Evolutionary conservation across 1,140 invertebrate genomes (phyloP).

Genomic region (Sminthurides bifidus): DNA sequence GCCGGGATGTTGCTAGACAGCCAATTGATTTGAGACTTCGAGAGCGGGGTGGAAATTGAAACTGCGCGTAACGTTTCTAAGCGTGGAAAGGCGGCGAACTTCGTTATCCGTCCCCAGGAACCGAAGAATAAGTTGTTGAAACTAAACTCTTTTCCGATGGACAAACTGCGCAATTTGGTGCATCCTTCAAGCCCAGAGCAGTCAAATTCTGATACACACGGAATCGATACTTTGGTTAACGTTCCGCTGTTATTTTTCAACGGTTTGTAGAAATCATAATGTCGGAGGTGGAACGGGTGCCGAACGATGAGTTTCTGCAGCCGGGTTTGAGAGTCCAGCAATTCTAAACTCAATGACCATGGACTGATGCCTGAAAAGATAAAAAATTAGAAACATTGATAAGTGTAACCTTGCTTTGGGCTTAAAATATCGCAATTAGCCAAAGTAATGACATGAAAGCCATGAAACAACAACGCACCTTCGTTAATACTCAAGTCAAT

Average conservation of each 20-base stretch:
- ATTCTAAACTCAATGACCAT: not conserved
- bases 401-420: no score
- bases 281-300: not conserved
- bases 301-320: not conserved
- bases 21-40: not conserved
- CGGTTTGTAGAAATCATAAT: not conserved
- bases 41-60: not conserved
- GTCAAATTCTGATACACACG: not conserved
- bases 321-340: not conserved
- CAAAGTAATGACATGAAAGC: no score
- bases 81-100: not conserved
- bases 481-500: no score
- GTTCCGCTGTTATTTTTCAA: not conserved
- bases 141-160: conserved; percentile 1
- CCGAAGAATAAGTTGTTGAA: conserved; percentile 5
- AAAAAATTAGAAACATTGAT: no score
- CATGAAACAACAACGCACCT: no score
- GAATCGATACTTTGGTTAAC: not conserved
- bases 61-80: not conserved
- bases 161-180: not conserved
- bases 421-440: no score
- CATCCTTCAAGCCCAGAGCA: not conserved
- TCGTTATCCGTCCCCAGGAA: not conserved
- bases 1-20: not conserved
- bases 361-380: not conserved